Conservation (phyloP, 1,140 invertebrate genomes). For the Pectinophora gossypiella region DNA sequence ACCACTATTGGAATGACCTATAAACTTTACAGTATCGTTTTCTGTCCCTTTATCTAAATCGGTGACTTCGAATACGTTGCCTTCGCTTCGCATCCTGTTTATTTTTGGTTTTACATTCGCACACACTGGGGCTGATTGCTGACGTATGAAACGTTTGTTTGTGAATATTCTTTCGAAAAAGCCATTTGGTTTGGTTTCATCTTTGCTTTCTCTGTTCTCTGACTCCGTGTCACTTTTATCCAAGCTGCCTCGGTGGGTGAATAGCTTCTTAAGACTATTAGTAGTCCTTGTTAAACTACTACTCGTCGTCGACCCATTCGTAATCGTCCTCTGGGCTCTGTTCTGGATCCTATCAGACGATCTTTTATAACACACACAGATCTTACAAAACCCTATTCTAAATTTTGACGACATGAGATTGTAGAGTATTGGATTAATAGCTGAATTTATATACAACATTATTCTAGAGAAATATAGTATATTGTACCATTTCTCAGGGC, state of each 20-base stretch:
- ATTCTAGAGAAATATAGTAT: constrained; percentile 88
- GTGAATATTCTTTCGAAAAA: constrained; percentile 57
- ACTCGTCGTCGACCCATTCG: constrained; percentile 76
- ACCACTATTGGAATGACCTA: constrained; percentile 55
- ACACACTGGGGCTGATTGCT: constrained; percentile 62
- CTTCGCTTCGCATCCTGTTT: constrained; percentile 56
- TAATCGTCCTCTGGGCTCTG: constrained; percentile 52
- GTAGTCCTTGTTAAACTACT: constrained; percentile 68
- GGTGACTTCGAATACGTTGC: constrained; percentile 37
- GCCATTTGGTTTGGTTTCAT: constrained; percentile 34
- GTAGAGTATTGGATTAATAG: constrained; percentile 89
- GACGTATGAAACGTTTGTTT: constrained; percentile 52
- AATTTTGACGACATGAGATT: constrained; percentile 93
- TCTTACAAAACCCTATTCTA: constrained; percentile 82
- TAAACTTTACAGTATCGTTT: constrained; percentile 36
- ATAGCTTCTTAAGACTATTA: constrained; percentile 63
- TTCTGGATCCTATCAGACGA: constrained; percentile 38
- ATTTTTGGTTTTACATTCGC: constrained; percentile 39
- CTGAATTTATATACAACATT: constrained; percentile 91
- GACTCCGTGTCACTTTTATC: constrained; percentile 56
- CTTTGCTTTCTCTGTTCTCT: constrained; percentile 37
- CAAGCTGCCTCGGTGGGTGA: constrained; percentile 65
- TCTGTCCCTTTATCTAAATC: constrained; percentile 24
- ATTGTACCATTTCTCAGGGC: constrained; percentile 85
- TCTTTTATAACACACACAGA: constrained; percentile 77